phyloP scores from a whole-genome alignment of 2,888 invertebrate species.

The Caradrina clavipalpis region DNA sequence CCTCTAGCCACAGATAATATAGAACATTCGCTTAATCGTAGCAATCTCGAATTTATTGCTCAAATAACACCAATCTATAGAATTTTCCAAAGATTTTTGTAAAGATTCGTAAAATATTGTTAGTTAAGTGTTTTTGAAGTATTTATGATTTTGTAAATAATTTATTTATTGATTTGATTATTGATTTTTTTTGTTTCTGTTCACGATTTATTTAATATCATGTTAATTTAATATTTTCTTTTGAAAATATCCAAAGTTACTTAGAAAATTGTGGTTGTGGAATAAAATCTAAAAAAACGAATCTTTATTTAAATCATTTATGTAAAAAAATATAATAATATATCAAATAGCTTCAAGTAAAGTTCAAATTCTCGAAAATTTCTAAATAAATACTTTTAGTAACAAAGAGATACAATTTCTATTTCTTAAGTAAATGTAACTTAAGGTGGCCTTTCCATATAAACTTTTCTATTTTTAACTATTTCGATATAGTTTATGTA shows the following conservation, averaged over 20 bases:
- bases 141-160: slow-evolving; percentile 52
- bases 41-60: slow-evolving; percentile 68
- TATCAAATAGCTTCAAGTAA: slow-evolving; percentile 45
- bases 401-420: slow-evolving; percentile 60
- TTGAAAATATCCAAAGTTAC: not conserved
- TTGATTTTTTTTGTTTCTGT: slow-evolving; percentile 12
- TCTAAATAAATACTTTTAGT: slow-evolving; percentile 40
- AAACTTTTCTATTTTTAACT: slow-evolving; percentile 86
- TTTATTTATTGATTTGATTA: slow-evolving; percentile 26
- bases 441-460: slow-evolving; percentile 89
- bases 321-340: slow-evolving; percentile 6
- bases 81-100: slow-evolving; percentile 28
- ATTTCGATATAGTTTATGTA: slow-evolving; percentile 87
- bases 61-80: slow-evolving; percentile 59
- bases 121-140: not conserved
- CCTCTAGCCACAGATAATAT: slow-evolving; percentile 38
- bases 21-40: slow-evolving; percentile 53
- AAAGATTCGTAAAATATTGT: slow-evolving; percentile 46
- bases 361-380: slow-evolving; percentile 59
- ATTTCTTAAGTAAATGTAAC: slow-evolving; percentile 67
- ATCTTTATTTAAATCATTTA: slow-evolving; percentile 46
- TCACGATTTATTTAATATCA: not conserved
- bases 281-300: slow-evolving; percentile 34
- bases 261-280: slow-evolving; percentile 52
- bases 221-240: not conserved